phyloP scores from a whole-genome alignment of 2,113 vertebrate genomes.

The Myocastor coypus region DNA sequence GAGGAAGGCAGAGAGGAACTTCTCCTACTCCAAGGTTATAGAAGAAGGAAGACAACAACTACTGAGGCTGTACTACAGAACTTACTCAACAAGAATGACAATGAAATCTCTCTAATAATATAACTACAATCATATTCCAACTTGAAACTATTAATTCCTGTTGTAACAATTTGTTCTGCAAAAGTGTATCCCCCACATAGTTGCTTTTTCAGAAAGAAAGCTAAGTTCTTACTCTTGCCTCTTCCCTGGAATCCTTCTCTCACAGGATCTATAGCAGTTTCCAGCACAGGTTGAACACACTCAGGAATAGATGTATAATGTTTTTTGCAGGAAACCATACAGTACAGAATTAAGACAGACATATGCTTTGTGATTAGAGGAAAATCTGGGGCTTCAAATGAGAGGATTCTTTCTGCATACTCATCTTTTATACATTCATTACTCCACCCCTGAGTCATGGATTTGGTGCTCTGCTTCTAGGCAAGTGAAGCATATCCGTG shows the following conservation, averaged over 20 bases:
- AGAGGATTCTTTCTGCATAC: background rate
- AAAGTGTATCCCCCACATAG: background rate
- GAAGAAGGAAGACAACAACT: background rate
- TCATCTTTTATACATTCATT: background rate
- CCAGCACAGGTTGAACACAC: background rate
- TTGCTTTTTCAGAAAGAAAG: conserved; percentile 12
- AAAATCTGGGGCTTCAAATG: conserved; percentile 49
- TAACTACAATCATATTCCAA: conserved; percentile 4
- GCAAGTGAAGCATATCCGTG: conserved; percentile 8
- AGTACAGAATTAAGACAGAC: background rate
- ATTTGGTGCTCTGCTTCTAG: conserved; percentile 36
- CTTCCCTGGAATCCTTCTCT: background rate
- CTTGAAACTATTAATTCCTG: conserved; percentile 24
- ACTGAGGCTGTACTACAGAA: background rate
- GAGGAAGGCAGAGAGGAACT: background rate
- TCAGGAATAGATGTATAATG: background rate
- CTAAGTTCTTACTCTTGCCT: background rate
- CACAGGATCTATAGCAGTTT: background rate
- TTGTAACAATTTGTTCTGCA: conserved; percentile 51
- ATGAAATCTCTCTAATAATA: background rate
- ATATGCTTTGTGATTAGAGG: conserved; percentile 14
- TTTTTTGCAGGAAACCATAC: background rate
- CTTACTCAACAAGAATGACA: background rate
- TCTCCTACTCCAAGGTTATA: background rate
- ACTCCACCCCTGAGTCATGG: background rate